Evolutionary conservation across 2,113 vertebrate genomes (phyloP).

Genomic region (Callipepla californica): DNA sequence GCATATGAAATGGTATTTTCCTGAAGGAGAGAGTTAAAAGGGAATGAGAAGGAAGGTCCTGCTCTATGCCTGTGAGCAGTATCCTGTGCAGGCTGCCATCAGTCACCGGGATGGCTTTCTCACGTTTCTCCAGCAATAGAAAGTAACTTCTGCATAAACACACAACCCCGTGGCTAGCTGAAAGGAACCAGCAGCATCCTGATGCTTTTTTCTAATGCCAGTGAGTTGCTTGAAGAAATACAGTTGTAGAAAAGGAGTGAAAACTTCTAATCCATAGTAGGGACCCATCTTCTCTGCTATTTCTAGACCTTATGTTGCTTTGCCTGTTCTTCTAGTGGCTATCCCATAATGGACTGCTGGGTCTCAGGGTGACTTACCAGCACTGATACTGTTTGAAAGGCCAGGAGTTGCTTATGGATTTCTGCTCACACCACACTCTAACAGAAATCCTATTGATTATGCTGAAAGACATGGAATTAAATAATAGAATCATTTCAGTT

Average conservation of each 20-base stretch:
- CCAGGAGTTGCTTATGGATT: neutral
- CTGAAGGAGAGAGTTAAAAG: neutral
- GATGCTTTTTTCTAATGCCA: neutral
- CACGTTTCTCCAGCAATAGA: rapidly evolving
- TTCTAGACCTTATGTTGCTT: neutral
- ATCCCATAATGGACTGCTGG: neutral
- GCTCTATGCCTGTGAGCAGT: too few relatives aligned
- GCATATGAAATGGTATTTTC: rapidly evolving
- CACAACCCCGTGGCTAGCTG: neutral
- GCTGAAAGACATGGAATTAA: neutral
- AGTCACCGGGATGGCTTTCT: neutral
- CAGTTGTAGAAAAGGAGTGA: neutral
- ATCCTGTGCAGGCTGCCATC: neutral
- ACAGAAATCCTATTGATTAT: neutral
- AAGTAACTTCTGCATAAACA: neutral
- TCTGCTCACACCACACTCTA: neutral
- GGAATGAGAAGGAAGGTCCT: neutral
- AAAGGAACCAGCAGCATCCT: neutral
- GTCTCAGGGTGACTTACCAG: neutral
- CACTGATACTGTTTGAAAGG: neutral
- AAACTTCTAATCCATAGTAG: neutral
- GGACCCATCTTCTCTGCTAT: neutral
- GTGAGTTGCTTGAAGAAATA: neutral
- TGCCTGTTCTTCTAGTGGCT: neutral
- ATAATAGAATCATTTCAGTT: too few relatives aligned